These are phyloP conservation scores for Mus pahari DNA, from an alignment of 2,113 vertebrate species.

Conservation along the genomic window DNA sequence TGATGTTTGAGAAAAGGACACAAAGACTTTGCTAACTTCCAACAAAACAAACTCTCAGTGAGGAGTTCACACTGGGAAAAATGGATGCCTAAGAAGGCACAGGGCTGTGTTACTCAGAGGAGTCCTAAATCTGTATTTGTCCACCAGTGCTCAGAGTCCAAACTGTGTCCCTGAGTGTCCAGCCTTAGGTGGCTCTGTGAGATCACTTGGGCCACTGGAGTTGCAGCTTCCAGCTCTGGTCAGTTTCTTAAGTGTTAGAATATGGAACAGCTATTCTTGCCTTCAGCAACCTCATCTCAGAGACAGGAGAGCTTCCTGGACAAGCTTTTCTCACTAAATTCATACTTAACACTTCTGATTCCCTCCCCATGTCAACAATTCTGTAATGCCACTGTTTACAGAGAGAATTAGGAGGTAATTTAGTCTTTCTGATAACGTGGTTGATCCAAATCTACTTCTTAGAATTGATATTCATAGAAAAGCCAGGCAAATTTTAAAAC, in stretches of 20 bases:
- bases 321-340: background rate
- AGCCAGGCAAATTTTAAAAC: conserved; percentile 1
- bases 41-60: background rate
- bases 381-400: conserved; percentile 43
- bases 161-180: background rate
- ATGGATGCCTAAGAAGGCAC: background rate
- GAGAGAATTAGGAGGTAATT: conserved; percentile 35
- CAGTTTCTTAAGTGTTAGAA: background rate
- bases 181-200: background rate
- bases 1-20: background rate
- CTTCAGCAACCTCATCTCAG: background rate
- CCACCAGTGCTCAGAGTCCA: background rate
- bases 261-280: background rate
- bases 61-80: background rate
- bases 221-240: background rate
- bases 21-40: background rate
- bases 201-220: background rate
- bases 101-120: background rate
- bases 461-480: conserved; percentile 43
- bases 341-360: background rate
- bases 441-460: conserved; percentile 55
- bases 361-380: background rate
- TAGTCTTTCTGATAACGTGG: background rate
- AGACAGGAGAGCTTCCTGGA: background rate
- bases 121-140: background rate